Conservation (phyloP, 2,797 vertebrate genomes). For the Gallinago solitaria region DNA sequence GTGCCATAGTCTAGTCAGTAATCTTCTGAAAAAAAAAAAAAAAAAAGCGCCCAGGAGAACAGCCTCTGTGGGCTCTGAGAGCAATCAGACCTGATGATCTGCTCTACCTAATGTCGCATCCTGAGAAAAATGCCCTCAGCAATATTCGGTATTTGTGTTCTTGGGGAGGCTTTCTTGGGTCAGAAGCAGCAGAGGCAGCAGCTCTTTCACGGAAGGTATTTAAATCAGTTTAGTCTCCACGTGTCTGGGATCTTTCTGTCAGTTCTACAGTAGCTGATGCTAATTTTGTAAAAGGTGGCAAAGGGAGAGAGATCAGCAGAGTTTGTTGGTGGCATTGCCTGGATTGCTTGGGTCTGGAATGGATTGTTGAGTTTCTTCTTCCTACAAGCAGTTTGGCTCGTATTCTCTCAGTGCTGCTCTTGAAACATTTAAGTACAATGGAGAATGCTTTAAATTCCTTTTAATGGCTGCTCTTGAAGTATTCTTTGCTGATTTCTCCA, state of each 20-base stretch:
- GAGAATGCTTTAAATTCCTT: not conserved
- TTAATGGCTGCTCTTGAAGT: not conserved
- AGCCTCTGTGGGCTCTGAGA: not conserved
- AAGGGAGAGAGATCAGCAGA: not conserved
- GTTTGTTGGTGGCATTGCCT: not conserved
- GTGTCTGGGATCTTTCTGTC: not conserved
- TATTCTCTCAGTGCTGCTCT: not conserved
- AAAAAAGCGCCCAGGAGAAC: not conserved
- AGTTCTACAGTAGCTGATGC: not conserved
- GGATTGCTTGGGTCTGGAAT: not conserved
- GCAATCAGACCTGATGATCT: not conserved
- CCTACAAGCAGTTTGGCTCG: not conserved
- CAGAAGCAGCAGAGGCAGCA: not conserved
- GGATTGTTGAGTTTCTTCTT: not conserved
- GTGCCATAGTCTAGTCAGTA: not conserved
- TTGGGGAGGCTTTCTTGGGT: not conserved
- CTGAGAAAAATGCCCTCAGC: not conserved
- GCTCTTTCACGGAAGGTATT: not conserved
- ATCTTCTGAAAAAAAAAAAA: not conserved
- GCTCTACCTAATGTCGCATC: fast-evolving
- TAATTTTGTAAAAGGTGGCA: not conserved
- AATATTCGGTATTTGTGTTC: not conserved
- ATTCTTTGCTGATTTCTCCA: not conserved
- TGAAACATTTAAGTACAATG: not conserved
- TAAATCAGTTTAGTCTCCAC: not conserved